Base-by-base conservation (phyloP, 2,797 vertebrate species). In the Siniperca obscura region DNA sequence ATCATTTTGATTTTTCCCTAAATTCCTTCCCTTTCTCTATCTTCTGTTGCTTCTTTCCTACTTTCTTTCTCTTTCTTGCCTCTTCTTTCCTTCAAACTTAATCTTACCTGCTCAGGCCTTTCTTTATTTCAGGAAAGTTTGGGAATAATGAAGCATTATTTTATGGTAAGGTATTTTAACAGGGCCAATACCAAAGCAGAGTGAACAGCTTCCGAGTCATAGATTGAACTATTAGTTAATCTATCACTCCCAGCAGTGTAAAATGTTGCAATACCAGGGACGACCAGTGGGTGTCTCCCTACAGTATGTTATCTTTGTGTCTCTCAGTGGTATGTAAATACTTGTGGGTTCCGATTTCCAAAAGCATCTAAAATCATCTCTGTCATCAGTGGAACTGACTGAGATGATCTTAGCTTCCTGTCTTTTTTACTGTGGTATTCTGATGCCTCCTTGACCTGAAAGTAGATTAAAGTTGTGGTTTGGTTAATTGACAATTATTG, bases 231-330 rank as follows among this genome's bases (percentile, higher is more conserved):
- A 6, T 6, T n/a, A 53, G 61, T 83, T 78, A 40, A 88, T 91
- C 86, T 85, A 82, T 90, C 48, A 68, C 81, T 88, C 74, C 12
- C n/a, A 70, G 59, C 27, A 38, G 64, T 83, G 19, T 76, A 25
- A 61, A 74, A 67, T 78, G 36, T 61, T 89, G 87, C 80, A 90
- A 76, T 89, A 74, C 76, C 21, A 40, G 77, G 42, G 64, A 73
- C 22, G 55, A 84, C 84, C 87, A 89, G 74, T 80, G 66, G 86
- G 84, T 87, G 92, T 85, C 87, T 79, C 83, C 85, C 75, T 65
- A 80, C 42, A 85, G 21, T 67, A 55, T 60, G 46, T 70, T 69
- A 60, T 85, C 57, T 78, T 38, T 81, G 77, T 83, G 80, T 62
- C 78, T 74, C 25, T 85, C 62, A 70, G 53, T 86, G 64, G 85